Evolutionary conservation across 2,888 invertebrate genomes (phyloP), one percentile per base, ranked within the genome.

Genomic region (Galerucella pusilla): DNA sequence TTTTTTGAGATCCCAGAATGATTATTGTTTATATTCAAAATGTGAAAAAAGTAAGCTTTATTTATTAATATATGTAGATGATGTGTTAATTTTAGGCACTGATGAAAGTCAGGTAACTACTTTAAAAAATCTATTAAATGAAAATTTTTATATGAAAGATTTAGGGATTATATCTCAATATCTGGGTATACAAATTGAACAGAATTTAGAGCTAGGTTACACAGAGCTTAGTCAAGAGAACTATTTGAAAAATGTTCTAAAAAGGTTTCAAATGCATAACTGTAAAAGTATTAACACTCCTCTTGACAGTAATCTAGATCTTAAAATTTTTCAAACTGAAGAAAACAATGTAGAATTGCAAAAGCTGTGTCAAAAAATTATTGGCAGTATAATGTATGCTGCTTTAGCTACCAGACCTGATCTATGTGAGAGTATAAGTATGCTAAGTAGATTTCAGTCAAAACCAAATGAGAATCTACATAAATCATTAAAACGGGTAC

Each of bases 181-280:
- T 12, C 7, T 46, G 11, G 46, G 46, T 46, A 57, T n/a, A n/a
- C n/a, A 57, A 9, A n/a, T 57, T 2, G 7, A 57, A n/a, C 57
- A 57, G n/a, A 57, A 57, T 57, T 57, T 57, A 57, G 57, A n/a
- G 12, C n/a, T n/a, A n/a, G 57, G n/a, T n/a, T 57, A 57, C 7
- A 57, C 57, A n/a, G 57, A 57, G 7, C n/a, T 57, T n/a, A 57
- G 57, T 57, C 57, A 57, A n/a, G n/a, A 57, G 12, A 57, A n/a
- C 14, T 57, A 11, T 46, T 46, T 46, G 11, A 11, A 11, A 2
- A 46, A 9, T 11, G 46, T 46, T 6, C 11, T 46, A 57, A n/a
- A 57, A 57, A 57, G n/a, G 12, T 57, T 57, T 57, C n/a, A n/a
- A n/a, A 57, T 57, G 57, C 12, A n/a, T 57, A 57, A 57, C n/a